Base-by-base conservation (phyloP, 2,888 invertebrate genomes). In the Amblyteles armatorius region DNA sequence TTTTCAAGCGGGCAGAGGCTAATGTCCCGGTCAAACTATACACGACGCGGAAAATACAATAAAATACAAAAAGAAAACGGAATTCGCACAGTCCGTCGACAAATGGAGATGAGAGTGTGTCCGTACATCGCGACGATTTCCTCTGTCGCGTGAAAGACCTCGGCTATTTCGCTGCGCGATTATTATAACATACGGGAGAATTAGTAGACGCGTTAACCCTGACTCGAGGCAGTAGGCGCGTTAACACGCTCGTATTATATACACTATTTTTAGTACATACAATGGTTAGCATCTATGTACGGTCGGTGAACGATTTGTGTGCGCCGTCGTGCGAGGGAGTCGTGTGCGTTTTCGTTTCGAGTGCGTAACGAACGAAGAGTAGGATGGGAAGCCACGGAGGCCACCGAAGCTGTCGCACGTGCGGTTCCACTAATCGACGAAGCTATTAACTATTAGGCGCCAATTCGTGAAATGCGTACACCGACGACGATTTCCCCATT, bases 391-490 rank as follows among this genome's bases (percentile, higher is more conserved):
- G 48, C 63, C 48, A 57, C 57, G 26, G 57, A 73, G 78, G 48
- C 78, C 82, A 72, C 77, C 65, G 50, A 57, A 72, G 79, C 63
- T 52, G 63, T 63, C 73, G 71, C 69, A 68, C 60, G 74, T 68
- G 52, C 73, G 36, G 36, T 68, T 73, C 60, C 44, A 65, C 73
- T 78, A 82, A 82, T 82, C 82, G 78, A 82, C 82, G 60, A 60
- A 73, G 78, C 82, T 73, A 78, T 82, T 82, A 82, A 82, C 82
- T 48, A 78, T 82, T 67, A 78, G 29, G n/a, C 82, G 55, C 26
- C 19, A 67, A 78, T 44, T 33, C 72, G 65, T 60, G 65, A 77
- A 60, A 74, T 60, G 48, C n/a, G 40, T 72, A 55, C 57, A 74
- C 29, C 63, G 63, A 44, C 76, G 76, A 81, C 63, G 68, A 78